Conservation (phyloP, 2,888 invertebrate species). For the Hedychridium roseum region DNA sequence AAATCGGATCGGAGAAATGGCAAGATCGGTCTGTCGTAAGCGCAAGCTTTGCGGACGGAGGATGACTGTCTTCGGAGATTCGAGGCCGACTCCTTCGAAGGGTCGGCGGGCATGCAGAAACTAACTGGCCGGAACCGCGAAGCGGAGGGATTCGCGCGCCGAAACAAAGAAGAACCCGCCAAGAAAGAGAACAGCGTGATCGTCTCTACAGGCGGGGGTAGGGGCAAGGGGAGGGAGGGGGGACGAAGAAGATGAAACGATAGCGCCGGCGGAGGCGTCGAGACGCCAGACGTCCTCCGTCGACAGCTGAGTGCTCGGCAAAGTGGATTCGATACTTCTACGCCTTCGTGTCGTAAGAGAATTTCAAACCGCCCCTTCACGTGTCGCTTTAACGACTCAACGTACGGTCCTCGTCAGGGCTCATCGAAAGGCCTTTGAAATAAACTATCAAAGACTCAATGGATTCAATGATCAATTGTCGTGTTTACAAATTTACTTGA, state of each 20-base stretch:
- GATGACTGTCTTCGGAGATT: conserved; percentile 20
- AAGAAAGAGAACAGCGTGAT: conserved; percentile 8
- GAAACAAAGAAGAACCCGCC: conserved; percentile 12
- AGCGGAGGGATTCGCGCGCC: conserved; percentile 7
- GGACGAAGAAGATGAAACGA: neutral
- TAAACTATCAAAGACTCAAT: no score
- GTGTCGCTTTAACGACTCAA: no score
- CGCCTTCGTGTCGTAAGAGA: neutral
- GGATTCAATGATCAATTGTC: no score
- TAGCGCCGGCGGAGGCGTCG: neutral
- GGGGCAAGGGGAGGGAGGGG: neutral
- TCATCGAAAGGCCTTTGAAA: no score
- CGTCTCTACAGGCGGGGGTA: conserved; percentile 4
- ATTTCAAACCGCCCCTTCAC: no score
- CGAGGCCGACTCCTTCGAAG: conserved; percentile 18
- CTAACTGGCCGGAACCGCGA: conserved; percentile 19
- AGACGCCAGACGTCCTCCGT: neutral
- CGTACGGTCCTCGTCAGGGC: no score
- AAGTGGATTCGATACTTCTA: neutral
- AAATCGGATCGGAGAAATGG: conserved; percentile 9
- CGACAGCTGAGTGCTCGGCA: conserved; percentile 2
- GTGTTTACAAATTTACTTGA: no score
- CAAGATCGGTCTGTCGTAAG: no score
- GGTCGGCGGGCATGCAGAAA: conserved; percentile 25
- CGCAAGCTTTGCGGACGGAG: conserved; percentile 22